Evolutionary conservation across 2,888 invertebrate genomes (phyloP).

Genomic region (Parnassius orleans): DNA sequence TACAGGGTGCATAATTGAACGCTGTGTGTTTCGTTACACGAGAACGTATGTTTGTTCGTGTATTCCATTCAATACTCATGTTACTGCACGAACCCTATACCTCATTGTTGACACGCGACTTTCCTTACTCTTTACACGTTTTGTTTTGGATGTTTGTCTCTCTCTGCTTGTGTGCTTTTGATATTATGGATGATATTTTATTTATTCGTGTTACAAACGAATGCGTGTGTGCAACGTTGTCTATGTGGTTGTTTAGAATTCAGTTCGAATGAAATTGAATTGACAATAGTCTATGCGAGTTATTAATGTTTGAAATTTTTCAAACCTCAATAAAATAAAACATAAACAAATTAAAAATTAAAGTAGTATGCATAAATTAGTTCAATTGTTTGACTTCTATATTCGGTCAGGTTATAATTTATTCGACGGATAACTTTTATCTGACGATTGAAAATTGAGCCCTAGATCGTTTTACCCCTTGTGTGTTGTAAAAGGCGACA

Average conservation of each 20-base stretch:
- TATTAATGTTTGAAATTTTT: too few species aligned
- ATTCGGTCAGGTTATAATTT: too few species aligned
- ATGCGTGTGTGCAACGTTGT: slow-evolving; percentile 9
- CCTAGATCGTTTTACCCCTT: too few species aligned
- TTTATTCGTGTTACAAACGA: slow-evolving; percentile 13
- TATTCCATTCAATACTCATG: slow-evolving; percentile 64
- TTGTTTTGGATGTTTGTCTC: slow-evolving; percentile 25
- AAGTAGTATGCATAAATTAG: too few species aligned
- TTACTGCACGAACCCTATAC: slow-evolving; percentile 63
- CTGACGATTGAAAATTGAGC: too few species aligned
- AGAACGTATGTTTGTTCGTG: slow-evolving; percentile 42
- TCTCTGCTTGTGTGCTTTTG: slow-evolving; percentile 22
- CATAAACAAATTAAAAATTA: too few species aligned
- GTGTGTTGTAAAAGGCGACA: too few species aligned
- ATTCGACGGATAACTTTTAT: too few species aligned
- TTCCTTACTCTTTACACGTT: slow-evolving; percentile 34
- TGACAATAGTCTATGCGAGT: too few species aligned
- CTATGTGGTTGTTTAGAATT: slow-evolving; percentile 1
- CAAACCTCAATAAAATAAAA: too few species aligned
- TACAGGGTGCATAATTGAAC: slow-evolving; percentile 34
- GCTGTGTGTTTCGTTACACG: slow-evolving; percentile 28
- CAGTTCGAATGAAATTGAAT: background rate
- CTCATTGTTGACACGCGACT: slow-evolving; percentile 64
- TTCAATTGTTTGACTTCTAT: too few species aligned
- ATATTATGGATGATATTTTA: slow-evolving; percentile 21